Evolutionary conservation across 2,113 vertebrate genomes (phyloP), one percentile per base, ranked within the genome.

Genomic region (Marmota monax): DNA sequence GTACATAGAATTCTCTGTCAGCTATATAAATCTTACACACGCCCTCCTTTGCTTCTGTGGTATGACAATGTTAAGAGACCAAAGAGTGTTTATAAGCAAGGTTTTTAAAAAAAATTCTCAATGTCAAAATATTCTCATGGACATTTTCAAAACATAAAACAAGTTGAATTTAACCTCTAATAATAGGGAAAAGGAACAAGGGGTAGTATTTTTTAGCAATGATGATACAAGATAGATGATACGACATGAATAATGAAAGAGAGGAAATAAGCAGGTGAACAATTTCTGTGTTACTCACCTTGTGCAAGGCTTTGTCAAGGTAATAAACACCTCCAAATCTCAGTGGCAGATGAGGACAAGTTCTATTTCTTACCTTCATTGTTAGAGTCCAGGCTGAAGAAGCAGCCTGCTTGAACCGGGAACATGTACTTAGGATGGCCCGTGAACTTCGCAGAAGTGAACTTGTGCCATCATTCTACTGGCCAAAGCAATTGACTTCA

Each of bases 1-100:
- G 93, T 65, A 90, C 93, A 85, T 37, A 90, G 93, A 97, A 95
- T 92, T 84, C 80, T 69, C 92, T 94, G 91, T 95, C 91, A 97
- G 92, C 89, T 80, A 17, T 82, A 97, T 96, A 96, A 97, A 97
- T 97, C 96, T 96, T 79, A 34, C 0, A 3, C 58, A 45, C 0
- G 9, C 27, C 86, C 70, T 91, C n/a, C 51, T 96, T 77, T 37
- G 84, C 72, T 84, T 65, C 76, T 32, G 8, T 13, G 7, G 7
- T 25, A 29, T 74, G 90, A 94, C 72, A 86, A 61, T 48, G 51
- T 86, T 79, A 32, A 86, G 92, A 93, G 51, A 79, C 74, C 42
- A 88, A 84, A 91, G 56, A 61, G 84, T 76, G 53, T 90, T 92
- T 80, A 94, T 61, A 92, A 89, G 58, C 16, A 88, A 79, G 72